Evolutionary conservation across 2,797 vertebrate genomes (phyloP).

Genomic region (Rallus crepitans): DNA sequence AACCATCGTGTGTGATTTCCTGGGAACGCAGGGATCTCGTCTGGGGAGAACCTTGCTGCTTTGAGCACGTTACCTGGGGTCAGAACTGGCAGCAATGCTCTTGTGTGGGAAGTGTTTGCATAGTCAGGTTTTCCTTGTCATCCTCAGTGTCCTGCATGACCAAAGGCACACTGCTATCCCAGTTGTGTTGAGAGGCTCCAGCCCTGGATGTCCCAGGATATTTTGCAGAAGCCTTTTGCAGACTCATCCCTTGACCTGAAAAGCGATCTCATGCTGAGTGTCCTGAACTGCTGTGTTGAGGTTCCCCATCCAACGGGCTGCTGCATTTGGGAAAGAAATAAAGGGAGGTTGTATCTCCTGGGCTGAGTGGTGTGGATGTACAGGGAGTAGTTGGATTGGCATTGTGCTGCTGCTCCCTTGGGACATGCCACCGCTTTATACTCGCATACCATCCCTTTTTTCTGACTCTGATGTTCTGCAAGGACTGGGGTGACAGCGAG

Average conservation of each 20-base stretch:
- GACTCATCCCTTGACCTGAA: background rate
- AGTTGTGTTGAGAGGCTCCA: background rate
- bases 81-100: background rate
- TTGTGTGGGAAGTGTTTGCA: rapidly evolving
- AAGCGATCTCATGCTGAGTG: rapidly evolving
- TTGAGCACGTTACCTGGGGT: rapidly evolving
- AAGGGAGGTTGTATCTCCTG: background rate
- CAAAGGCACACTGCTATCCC: background rate
- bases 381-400: rapidly evolving
- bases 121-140: background rate
- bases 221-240: background rate
- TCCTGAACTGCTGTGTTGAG: background rate
- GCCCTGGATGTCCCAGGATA: background rate
- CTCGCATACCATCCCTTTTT: background rate
- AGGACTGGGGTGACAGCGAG: background rate
- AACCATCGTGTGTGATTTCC: background rate
- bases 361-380: background rate
- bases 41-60: rapidly evolving
- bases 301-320: background rate
- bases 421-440: background rate
- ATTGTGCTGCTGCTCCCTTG: background rate
- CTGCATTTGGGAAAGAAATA: background rate
- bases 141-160: rapidly evolving
- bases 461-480: background rate
- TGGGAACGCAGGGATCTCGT: background rate